These are phyloP conservation scores for Chelon auratus DNA, from an alignment of 2,797 vertebrate genomes.

Conservation along the genomic window DNA sequence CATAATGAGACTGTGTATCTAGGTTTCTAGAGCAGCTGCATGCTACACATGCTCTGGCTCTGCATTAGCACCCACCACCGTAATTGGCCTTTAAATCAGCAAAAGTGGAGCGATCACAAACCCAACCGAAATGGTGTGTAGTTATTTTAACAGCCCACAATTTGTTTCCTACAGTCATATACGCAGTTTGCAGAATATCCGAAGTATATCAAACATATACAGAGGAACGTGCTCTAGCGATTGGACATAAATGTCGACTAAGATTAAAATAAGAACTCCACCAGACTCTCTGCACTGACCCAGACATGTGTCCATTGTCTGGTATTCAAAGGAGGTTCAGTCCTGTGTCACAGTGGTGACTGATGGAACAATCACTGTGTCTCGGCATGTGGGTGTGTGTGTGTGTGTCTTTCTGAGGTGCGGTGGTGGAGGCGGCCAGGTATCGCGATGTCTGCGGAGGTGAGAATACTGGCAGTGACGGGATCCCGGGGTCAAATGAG, in stretches of 20 bases:
- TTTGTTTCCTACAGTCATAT: conserved; percentile 40
- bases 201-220: conserved; percentile 47
- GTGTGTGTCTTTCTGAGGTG: conserved; percentile 24
- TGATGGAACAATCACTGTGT: conserved; percentile 46
- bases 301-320: conserved; percentile 37
- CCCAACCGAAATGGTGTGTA: conserved; percentile 20
- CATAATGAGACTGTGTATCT: conserved; percentile 32
- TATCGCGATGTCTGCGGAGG: conserved; percentile 54
- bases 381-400: not conserved
- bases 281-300: conserved; percentile 29
- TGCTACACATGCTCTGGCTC: conserved; percentile 7
- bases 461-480: conserved; percentile 57
- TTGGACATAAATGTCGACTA: conserved; percentile 41
- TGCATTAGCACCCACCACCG: conserved; percentile 29
- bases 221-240: conserved; percentile 28
- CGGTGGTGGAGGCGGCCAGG: conserved; percentile 17
- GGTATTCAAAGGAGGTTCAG: conserved; percentile 37
- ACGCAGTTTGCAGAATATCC: conserved; percentile 37
- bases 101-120: conserved; percentile 38
- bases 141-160: conserved; percentile 38
- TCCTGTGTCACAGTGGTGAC: conserved; percentile 25
- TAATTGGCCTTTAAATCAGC: conserved; percentile 41
- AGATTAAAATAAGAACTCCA: conserved; percentile 40
- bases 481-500: conserved; percentile 64
- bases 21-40: conserved; percentile 31